These are phyloP conservation scores for Pachyseris speciosa DNA, from an alignment of 64 coral and sea anemone species.

Conservation along the genomic window DNA sequence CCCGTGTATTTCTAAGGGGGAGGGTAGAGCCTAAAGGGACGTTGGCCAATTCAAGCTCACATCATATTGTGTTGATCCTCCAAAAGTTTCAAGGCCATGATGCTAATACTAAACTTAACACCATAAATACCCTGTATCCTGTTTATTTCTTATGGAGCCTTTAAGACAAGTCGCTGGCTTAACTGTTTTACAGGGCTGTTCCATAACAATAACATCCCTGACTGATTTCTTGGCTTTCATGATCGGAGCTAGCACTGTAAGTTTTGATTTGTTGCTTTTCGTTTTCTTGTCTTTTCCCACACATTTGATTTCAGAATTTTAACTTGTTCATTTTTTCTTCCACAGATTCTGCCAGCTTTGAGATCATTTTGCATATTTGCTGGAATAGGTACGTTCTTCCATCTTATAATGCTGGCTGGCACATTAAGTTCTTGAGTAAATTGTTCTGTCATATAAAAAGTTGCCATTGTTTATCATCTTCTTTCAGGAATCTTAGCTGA, in stretches of 20 bases:
- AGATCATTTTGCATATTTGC: conserved; percentile 88
- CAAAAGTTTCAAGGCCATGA: too few relatives aligned
- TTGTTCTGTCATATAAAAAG: neutral
- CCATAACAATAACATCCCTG: conserved; percentile 82
- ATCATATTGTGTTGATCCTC: too few relatives aligned
- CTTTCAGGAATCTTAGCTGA: conserved; percentile 87
- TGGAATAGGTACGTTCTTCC: conserved; percentile 75
- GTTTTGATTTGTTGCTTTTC: neutral
- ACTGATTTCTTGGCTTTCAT: conserved; percentile 87
- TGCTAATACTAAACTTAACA: too few relatives aligned
- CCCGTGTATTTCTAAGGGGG: too few relatives aligned
- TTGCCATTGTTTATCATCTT: neutral
- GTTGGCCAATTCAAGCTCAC: too few relatives aligned
- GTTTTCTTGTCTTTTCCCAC: neutral
- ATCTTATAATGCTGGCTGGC: neutral
- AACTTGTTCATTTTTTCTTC: neutral
- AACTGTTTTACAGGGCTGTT: conserved; percentile 57
- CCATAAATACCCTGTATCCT: too few relatives aligned
- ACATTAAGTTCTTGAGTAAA: too few relatives aligned
- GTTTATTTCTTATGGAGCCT: too few relatives aligned
- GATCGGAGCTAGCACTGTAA: conserved; percentile 82
- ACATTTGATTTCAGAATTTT: too few relatives aligned
- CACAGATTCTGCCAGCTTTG: conserved; percentile 80
- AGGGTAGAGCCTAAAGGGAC: too few relatives aligned
- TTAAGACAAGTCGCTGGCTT: too few relatives aligned